These are phyloP conservation scores for Drosophila micromelanica DNA, from an alignment of 1,140 invertebrate genomes.

Conservation along the genomic window DNA sequence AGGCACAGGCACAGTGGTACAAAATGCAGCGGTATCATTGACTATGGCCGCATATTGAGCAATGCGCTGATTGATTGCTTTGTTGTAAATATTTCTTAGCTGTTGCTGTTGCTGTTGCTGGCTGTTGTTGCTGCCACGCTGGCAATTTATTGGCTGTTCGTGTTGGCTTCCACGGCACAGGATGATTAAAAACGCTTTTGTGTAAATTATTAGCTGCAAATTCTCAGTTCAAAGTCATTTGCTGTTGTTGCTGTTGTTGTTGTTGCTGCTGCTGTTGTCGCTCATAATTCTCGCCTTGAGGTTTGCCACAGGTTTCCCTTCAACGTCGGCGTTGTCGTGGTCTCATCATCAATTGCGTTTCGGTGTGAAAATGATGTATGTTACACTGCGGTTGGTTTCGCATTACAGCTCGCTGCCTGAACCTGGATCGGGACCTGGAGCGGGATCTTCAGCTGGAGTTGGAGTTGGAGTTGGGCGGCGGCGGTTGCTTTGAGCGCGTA, in stretches of 20 bases:
- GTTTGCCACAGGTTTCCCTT: slow-evolving; percentile 63
- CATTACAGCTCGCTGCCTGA: slow-evolving; percentile 13
- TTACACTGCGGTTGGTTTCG: slow-evolving; percentile 74
- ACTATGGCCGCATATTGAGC: slow-evolving; percentile 56
- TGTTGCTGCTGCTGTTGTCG: slow-evolving; percentile 60
- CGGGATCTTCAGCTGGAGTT: slow-evolving; percentile 21
- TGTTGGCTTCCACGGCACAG: slow-evolving; percentile 35
- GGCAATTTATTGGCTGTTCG: slow-evolving; percentile 67
- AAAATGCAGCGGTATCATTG: slow-evolving; percentile 61
- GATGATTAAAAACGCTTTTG: slow-evolving; percentile 82
- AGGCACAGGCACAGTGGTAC: slow-evolving; percentile 41
- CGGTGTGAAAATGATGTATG: slow-evolving; percentile 82
- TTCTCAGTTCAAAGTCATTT: slow-evolving; percentile 75
- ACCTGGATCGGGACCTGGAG: slow-evolving; percentile 12
- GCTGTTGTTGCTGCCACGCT: slow-evolving; percentile 55
- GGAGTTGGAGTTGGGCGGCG: slow-evolving; percentile 33
- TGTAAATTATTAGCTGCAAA: slow-evolving; percentile 83
- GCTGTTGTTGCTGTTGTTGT: slow-evolving; percentile 39
- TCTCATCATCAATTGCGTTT: slow-evolving; percentile 71
- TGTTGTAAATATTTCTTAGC: slow-evolving; percentile 62
- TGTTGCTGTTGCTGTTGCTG: slow-evolving; percentile 14
- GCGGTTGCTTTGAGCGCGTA: slow-evolving; percentile 64
- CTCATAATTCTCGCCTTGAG: slow-evolving; percentile 80
- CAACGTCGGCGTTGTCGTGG: slow-evolving; percentile 26
- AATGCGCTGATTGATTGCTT: slow-evolving; percentile 78